Percentiles rank a stretch among this genome's conserved stretches.
phyloP scores from a whole-genome alignment of 2,113 vertebrate genomes.

The Talpa occidentalis region DNA sequence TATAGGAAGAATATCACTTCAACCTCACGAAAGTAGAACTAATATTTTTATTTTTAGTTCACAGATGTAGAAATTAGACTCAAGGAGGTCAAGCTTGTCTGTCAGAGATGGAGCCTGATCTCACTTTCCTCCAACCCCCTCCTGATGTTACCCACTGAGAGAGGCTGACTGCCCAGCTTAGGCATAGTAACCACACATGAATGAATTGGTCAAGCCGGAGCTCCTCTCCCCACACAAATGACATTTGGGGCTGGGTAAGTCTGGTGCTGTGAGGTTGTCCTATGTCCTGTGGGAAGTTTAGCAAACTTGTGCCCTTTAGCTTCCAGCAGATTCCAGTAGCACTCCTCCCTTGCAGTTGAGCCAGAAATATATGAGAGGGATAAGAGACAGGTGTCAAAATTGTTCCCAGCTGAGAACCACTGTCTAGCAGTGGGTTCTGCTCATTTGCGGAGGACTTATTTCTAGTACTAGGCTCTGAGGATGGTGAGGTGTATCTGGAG shows the following conservation, averaged over 20 bases:
- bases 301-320: not conserved
- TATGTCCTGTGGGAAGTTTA: not conserved
- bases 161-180: too few relatives aligned
- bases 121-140: not conserved
- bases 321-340: not conserved
- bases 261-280: not conserved
- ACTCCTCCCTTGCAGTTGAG: not conserved
- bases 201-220: rapidly evolving
- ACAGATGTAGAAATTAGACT: not conserved
- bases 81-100: not conserved
- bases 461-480: not conserved
- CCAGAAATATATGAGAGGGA: not conserved
- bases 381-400: not conserved
- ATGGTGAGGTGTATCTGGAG: not conserved
- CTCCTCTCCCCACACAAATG: not conserved
- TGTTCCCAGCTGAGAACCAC: not conserved
- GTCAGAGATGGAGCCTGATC: not conserved
- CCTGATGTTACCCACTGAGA: too few relatives aligned
- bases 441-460: not conserved
- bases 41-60: not conserved
- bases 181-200: rapidly evolving
- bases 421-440: not conserved
- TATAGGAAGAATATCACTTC: not conserved
- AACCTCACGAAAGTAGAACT: not conserved
- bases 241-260: not conserved